Percentiles rank a stretch among this genome's conserved stretches.
Evolutionary conservation across 2,113 vertebrate species (phyloP).

Genomic region (Pomatorhinus ruficollis): DNA sequence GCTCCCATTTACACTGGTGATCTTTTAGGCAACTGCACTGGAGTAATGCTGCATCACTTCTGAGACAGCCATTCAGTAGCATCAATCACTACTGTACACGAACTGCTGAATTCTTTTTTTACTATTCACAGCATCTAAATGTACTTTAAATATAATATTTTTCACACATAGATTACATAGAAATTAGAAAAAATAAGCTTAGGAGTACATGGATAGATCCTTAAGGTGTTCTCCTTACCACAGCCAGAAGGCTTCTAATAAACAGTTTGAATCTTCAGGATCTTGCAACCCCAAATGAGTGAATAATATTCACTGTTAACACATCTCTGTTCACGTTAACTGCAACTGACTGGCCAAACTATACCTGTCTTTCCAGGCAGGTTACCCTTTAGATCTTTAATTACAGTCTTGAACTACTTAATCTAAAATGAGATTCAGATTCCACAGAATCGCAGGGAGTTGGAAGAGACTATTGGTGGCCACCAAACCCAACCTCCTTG

Average conservation of each 20-base stretch:
- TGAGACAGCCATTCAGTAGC: background rate
- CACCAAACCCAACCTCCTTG: background rate
- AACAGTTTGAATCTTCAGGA: background rate
- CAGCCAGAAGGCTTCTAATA: background rate
- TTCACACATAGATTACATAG: background rate
- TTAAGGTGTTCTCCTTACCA: background rate
- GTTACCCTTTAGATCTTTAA: background rate
- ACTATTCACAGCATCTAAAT: background rate
- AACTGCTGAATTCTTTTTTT: background rate
- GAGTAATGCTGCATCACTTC: fast-evolving
- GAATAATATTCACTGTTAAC: background rate
- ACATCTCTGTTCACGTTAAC: background rate
- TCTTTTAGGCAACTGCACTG: background rate
- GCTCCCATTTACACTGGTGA: background rate
- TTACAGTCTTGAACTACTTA: background rate
- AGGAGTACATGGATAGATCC: background rate
- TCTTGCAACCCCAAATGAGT: background rate
- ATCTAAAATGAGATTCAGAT: background rate
- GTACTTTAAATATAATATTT: background rate
- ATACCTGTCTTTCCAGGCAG: background rate
- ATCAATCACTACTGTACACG: background rate
- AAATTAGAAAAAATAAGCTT: background rate
- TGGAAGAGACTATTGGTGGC: background rate
- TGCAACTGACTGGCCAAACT: background rate
- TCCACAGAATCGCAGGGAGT: background rate